phyloP scores from a whole-genome alignment of 2,113 vertebrate genomes.

The Antechinus stuartii region DNA sequence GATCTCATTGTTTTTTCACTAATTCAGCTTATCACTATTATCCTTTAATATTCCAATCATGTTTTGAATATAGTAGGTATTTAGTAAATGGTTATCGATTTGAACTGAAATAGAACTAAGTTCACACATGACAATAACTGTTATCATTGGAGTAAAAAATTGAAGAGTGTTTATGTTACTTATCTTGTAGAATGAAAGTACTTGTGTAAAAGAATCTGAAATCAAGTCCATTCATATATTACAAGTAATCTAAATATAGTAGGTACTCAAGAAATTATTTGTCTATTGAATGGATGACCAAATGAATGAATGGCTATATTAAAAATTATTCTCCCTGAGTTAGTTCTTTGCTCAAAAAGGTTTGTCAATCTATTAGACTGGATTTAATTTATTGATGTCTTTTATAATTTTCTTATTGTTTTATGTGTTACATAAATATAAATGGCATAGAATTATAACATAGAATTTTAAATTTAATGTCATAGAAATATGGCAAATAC shows the following conservation, averaged over 20 bases:
- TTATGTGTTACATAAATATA: background rate
- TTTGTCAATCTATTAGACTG: background rate
- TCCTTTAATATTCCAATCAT: background rate
- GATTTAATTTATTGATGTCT: background rate
- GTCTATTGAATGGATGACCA: background rate
- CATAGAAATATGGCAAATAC: slow-evolving; percentile 6
- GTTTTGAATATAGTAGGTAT: background rate
- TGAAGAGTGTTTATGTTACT: background rate
- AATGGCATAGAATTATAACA: too few species aligned
- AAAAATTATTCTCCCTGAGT: background rate
- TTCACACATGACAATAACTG: slow-evolving; percentile 2
- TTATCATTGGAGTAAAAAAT: background rate
- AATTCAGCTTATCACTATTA: slow-evolving; percentile 25
- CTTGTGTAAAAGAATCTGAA: background rate
- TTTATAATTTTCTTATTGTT: slow-evolving; percentile 37
- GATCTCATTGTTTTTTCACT: slow-evolving; percentile 25
- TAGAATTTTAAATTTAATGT: background rate
- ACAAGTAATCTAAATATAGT: background rate
- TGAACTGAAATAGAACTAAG: background rate
- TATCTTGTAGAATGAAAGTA: background rate
- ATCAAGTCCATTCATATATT: background rate
- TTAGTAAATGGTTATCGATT: background rate
- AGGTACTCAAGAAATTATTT: background rate
- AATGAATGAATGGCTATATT: background rate
- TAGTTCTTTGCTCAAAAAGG: background rate